These are phyloP conservation scores for Malurus leucopterus DNA, from an alignment of 2,797 vertebrate genomes.

Conservation along the genomic window DNA sequence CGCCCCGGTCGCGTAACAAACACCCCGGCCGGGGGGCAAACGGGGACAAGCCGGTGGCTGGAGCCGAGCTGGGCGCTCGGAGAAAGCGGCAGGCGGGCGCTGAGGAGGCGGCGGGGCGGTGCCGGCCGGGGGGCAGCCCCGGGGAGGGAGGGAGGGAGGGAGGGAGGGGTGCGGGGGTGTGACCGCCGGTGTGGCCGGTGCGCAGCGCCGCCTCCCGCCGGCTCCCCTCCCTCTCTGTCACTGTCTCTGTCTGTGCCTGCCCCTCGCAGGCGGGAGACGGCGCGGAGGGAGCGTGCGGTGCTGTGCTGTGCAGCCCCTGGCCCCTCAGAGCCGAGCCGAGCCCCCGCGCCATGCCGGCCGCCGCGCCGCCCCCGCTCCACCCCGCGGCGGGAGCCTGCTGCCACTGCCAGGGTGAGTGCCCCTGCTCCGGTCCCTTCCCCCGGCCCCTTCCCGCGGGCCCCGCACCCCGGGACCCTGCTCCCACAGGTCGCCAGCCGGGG, in stretches of 20 bases:
- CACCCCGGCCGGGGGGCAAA: neutral
- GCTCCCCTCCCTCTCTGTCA: neutral
- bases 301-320: neutral
- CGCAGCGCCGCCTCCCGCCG: neutral
- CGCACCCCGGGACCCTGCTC: neutral
- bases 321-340: neutral
- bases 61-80: too few relatives aligned
- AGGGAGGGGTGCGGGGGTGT: neutral
- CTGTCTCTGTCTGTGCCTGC: neutral
- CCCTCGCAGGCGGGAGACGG: neutral
- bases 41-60: accelerated
- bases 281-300: accelerated
- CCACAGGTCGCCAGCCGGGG: neutral
- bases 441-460: neutral
- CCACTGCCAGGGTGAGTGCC: conserved; percentile 42
- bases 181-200: neutral
- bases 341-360: conserved; percentile 54
- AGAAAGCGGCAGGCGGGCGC: too few relatives aligned
- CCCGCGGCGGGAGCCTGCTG: conserved; percentile 20
- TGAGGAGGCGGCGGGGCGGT: too few relatives aligned
- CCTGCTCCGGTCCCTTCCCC: neutral
- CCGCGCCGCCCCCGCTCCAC: conserved; percentile 49
- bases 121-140: neutral
- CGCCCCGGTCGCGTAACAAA: neutral
- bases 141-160: too few relatives aligned